Percentiles rank a stretch among this genome's conserved stretches.
Evolutionary conservation across 2,888 invertebrate genomes (phyloP).

Genomic region (Cheilosia vulpina): DNA sequence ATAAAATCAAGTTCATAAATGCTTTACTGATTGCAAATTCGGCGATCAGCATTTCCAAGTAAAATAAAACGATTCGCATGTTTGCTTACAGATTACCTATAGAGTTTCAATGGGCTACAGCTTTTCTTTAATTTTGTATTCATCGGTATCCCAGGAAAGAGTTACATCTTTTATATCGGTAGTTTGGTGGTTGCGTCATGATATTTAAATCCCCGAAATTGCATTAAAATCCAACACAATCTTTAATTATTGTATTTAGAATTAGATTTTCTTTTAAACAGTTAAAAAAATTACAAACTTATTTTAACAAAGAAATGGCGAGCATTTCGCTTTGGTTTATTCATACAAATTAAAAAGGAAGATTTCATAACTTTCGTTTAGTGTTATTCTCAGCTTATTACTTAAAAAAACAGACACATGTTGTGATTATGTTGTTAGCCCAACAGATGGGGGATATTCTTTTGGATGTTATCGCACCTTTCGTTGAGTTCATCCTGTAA

Average conservation of each 20-base stretch:
- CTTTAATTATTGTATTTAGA: constrained; percentile 37
- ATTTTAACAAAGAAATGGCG: constrained; percentile 65
- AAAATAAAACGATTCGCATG: no score
- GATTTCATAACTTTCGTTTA: constrained; percentile 40
- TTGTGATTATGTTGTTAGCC: constrained; percentile 76
- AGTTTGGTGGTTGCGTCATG: no score
- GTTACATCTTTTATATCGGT: no score
- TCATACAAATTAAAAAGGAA: constrained; percentile 36
- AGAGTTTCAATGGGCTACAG: no score
- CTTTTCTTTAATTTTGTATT: no score
- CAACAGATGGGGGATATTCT: constrained; percentile 82
- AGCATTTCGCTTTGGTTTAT: constrained; percentile 70
- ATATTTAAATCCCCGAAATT: background rate
- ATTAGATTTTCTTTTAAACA: constrained; percentile 36
- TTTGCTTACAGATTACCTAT: no score
- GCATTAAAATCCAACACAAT: background rate
- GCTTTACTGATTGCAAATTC: no score
- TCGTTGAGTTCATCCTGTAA: constrained; percentile 91
- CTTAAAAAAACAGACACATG: constrained; percentile 34
- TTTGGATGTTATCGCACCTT: constrained; percentile 90
- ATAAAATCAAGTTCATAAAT: no score
- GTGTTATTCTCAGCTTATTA: constrained; percentile 34
- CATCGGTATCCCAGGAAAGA: no score
- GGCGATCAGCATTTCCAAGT: no score
- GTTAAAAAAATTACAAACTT: constrained; percentile 65